A percentile compares a stretch with the other conserved stretches of the same genome.
Evolutionary conservation across 2,797 vertebrate species (phyloP).

Genomic region (Poecilia gillii): DNA sequence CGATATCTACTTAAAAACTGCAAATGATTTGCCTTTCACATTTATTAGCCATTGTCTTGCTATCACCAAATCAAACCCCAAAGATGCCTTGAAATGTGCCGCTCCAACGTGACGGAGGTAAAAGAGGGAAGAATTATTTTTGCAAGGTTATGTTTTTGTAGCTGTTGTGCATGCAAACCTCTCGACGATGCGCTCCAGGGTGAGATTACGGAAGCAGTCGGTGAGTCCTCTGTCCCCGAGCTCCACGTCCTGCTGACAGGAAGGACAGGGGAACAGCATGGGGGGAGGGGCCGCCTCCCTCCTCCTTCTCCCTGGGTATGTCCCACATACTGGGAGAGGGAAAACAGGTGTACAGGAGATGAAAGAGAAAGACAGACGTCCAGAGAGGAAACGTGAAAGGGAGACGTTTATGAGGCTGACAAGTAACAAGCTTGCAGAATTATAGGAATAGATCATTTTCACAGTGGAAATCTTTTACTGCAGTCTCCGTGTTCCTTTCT

Average conservation of each 20-base stretch:
- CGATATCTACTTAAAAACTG: neutral
- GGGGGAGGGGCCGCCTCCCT: constrained; percentile 82
- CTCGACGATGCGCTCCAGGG: constrained; percentile 94
- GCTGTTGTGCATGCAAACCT: constrained; percentile 72
- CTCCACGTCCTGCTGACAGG: constrained; percentile 91
- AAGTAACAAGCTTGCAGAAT: neutral
- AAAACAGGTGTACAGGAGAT: constrained; percentile 26
- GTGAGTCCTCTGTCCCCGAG: constrained; percentile 90
- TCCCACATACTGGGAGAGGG: constrained; percentile 86
- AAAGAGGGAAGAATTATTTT: neutral
- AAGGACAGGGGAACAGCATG: constrained; percentile 91
- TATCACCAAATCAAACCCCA: neutral
- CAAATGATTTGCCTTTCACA: neutral
- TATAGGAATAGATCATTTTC: neutral
- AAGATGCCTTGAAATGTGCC: neutral
- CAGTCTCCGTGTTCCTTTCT: constrained; percentile 9
- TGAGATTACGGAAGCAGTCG: constrained; percentile 95
- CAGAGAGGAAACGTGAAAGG: neutral
- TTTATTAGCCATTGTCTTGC: neutral
- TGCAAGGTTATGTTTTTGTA: neutral
- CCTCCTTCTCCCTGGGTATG: constrained; percentile 91
- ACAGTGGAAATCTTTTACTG: constrained; percentile 12
- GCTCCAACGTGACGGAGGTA: neutral
- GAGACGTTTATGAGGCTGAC: neutral
- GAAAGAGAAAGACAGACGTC: constrained; percentile 3